Conservation (phyloP, 2,113 vertebrate genomes). For the Sinosuthora webbiana region DNA sequence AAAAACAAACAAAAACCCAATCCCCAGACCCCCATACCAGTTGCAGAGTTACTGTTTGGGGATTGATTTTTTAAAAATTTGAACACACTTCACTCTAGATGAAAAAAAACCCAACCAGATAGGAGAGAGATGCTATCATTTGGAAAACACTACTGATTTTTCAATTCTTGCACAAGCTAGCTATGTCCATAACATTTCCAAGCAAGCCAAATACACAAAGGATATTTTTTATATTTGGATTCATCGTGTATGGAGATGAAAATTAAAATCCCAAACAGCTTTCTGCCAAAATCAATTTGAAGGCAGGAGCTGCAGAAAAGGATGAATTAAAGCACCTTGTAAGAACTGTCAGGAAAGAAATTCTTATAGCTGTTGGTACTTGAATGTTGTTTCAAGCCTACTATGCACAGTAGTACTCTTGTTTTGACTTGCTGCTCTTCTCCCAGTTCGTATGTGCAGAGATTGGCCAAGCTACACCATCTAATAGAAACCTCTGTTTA, state of each 20-base stretch:
- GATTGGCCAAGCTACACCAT: background rate
- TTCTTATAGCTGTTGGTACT: background rate
- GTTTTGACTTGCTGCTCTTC: background rate
- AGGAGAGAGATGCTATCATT: background rate
- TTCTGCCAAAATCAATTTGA: background rate
- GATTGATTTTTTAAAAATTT: background rate
- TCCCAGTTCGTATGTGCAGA: background rate
- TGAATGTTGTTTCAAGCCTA: background rate
- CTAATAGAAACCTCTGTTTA: background rate
- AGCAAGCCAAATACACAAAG: background rate
- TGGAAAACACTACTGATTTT: background rate
- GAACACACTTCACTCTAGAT: background rate
- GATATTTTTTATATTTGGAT: background rate
- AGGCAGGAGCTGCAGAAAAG: background rate
- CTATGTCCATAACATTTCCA: background rate
- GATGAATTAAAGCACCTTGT: background rate
- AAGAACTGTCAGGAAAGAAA: background rate
- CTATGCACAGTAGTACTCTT: background rate
- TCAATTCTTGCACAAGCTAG: background rate
- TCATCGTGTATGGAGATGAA: background rate
- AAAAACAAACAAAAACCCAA: background rate
- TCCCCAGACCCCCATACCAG: background rate
- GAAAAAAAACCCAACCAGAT: background rate
- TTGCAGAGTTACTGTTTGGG: background rate
- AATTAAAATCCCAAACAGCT: background rate